Conservation (phyloP, 2,113 vertebrate genomes). For the Bufo gargarizans region DNA sequence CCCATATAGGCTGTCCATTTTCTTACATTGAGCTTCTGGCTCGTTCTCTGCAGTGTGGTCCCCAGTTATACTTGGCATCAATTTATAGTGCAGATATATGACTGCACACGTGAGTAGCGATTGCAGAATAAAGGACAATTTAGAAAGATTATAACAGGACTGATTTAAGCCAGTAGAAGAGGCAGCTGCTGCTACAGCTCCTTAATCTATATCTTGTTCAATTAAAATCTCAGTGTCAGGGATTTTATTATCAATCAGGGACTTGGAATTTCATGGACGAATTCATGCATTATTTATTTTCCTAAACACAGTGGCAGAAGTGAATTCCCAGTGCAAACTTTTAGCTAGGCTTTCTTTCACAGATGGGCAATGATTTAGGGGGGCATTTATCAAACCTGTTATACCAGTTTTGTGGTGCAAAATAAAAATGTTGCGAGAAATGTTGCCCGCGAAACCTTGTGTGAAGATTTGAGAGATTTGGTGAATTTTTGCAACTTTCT, state of each 20-base stretch:
- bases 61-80: neutral
- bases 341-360: neutral
- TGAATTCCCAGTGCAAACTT: neutral
- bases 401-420: no score
- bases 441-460: no score
- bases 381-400: no score
- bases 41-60: neutral
- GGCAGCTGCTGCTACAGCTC: conserved; percentile 79
- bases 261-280: conserved; percentile 72
- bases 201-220: conserved; percentile 87
- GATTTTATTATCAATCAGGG: conserved; percentile 80
- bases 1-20: neutral
- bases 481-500: no score
- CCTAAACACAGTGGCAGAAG: conserved; percentile 56
- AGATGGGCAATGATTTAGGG: no score
- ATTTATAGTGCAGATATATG: neutral
- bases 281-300: conserved; percentile 61
- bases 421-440: no score
- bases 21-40: neutral
- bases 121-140: conserved; percentile 77
- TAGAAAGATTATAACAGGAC: conserved; percentile 79
- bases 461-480: no score
- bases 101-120: conserved; percentile 54
- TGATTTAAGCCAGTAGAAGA: conserved; percentile 76
- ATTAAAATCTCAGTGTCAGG: conserved; percentile 84